Evolutionary conservation across 2,797 vertebrate species (phyloP).

Genomic region (Fringilla coelebs): DNA sequence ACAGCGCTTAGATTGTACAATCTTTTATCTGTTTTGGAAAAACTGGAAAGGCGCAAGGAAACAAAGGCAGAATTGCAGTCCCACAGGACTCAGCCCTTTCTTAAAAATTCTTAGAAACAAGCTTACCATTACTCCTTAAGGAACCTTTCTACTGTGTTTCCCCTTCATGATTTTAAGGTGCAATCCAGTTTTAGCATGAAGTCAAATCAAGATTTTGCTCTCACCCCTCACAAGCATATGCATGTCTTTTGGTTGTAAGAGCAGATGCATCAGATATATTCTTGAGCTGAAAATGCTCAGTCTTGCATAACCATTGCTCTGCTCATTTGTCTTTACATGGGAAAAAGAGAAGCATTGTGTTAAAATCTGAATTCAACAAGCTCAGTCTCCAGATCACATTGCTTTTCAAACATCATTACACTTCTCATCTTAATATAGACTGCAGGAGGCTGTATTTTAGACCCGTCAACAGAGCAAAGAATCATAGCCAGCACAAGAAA

Average conservation of each 20-base stretch:
- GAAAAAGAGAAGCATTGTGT: background rate
- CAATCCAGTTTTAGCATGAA: background rate
- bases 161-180: background rate
- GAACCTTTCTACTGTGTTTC: background rate
- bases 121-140: background rate
- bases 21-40: background rate
- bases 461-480: background rate
- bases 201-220: background rate
- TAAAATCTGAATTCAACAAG: background rate
- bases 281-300: background rate
- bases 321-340: background rate
- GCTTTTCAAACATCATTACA: background rate
- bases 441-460: background rate
- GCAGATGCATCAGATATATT: background rate
- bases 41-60: background rate
- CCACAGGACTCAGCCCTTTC: background rate
- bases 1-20: background rate
- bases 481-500: background rate
- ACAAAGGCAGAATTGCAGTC: background rate
- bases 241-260: background rate
- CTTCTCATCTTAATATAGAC: background rate
- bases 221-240: fast-evolving
- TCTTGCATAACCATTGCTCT: background rate
- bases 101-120: background rate
- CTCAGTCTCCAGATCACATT: background rate